A percentile compares a stretch with the other conserved stretches of the same genome.
Evolutionary conservation across 2,797 vertebrate species (phyloP).

Genomic region (Crocodylus rhombifer): DNA sequence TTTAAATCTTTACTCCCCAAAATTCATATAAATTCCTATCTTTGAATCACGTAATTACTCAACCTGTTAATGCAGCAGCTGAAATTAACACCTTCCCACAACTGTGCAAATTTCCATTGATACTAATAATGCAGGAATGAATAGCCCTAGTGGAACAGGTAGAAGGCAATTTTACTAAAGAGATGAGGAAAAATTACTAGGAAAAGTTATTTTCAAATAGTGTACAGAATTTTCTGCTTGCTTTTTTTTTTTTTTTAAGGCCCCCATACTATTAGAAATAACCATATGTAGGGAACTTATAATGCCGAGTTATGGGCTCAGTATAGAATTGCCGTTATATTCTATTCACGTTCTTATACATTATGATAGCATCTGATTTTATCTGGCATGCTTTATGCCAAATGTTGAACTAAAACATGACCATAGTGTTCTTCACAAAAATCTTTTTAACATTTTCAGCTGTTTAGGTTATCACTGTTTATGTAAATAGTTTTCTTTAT

Average conservation of each 20-base stretch:
- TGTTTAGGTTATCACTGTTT: too few relatives aligned
- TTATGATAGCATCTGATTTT: too few relatives aligned
- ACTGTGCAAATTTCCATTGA: neutral
- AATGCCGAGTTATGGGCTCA: too few relatives aligned
- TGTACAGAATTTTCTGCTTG: neutral
- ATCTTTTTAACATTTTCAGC: too few relatives aligned
- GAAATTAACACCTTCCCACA: neutral
- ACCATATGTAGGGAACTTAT: neutral
- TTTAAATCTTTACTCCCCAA: neutral
- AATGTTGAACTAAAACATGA: too few relatives aligned
- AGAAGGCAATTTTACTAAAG: neutral
- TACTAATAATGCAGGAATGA: neutral
- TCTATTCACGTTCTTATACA: too few relatives aligned
- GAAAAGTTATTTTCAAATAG: neutral
- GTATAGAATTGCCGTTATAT: too few relatives aligned
- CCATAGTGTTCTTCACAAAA: too few relatives aligned
- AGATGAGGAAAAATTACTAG: neutral
- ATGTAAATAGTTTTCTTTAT: too few relatives aligned
- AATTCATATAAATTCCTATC: neutral
- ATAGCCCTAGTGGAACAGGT: neutral
- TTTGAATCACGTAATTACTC: neutral
- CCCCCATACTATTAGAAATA: neutral
- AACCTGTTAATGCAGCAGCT: neutral
- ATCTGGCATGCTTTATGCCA: too few relatives aligned
- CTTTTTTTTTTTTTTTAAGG: neutral